Evolutionary conservation across 2,888 invertebrate genomes (phyloP), one percentile per base, ranked within the genome.

Genomic region (Chloromyia formosa): DNA sequence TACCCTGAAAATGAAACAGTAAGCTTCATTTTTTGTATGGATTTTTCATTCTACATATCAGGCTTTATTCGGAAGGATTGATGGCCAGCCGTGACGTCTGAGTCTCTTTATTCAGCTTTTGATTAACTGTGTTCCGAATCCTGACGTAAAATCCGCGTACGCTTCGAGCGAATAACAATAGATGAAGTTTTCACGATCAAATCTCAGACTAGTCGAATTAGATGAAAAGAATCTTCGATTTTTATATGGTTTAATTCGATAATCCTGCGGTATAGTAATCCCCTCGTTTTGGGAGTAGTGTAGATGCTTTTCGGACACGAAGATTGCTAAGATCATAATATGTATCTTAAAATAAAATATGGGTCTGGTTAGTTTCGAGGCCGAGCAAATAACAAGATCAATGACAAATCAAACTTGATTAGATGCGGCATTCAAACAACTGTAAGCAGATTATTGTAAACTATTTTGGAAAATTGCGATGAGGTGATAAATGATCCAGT

Each of bases 381-480:
- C 7, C 27, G 27, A 35, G 27, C 27, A 35, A 35, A 35, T 35
- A 35, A 60, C 20, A 22, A 12, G 23, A 45, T 58, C 16, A 56
- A 58, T 58, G 71, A 71, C 71, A 71, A 66, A 35, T 20, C 71
- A 71, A 66, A 35, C 35, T 58, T 71, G 56, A 71, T 71, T 71
- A 71, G 71, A 40, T 40, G 58, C 56, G 71, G 71, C 56, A 71
- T 71, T 71, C 58, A 58, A 66, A 71, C 71, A 35, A 35, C 40
- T 71, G 58, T 71, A 71, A 71, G 71, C 71, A 35, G 56, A 56
- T 71, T 71, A 40, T 9, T 22, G 4, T 69, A 54, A 69, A 69
- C 10, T 69, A 35, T 35, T 35, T 35, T 56, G 14, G 3, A 16
- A 53, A 69, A 54, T 56, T 10, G 16, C 54, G 35, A n/a, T 53